Percentiles rank a stretch among this genome's conserved stretches.
Conservation (phyloP, 2,888 invertebrate genomes). For the Ariolimax columbianus region DNA sequence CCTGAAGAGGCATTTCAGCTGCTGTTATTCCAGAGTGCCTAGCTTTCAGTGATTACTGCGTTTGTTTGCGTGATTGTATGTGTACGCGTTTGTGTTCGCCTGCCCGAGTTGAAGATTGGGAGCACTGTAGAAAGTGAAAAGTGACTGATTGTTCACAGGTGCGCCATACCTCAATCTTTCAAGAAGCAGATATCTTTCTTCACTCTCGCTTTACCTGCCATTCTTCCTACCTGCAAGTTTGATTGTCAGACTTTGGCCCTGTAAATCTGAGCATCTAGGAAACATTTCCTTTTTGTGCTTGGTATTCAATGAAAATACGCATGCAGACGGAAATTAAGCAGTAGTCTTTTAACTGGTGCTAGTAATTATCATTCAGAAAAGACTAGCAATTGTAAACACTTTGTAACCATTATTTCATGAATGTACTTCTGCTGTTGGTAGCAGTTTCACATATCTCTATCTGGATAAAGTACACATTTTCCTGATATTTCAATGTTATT, state of each 20-base stretch:
- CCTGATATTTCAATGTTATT: too few relatives aligned
- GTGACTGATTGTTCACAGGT: constrained; percentile 8
- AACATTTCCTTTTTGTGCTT: too few relatives aligned
- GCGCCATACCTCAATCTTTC: neutral
- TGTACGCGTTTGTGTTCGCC: neutral
- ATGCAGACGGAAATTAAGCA: too few relatives aligned
- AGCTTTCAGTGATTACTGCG: neutral
- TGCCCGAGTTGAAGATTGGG: neutral
- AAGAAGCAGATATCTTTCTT: neutral
- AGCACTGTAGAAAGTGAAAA: neutral
- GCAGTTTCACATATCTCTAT: too few relatives aligned
- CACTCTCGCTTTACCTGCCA: neutral
- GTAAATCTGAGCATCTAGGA: too few relatives aligned
- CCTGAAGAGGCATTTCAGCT: neutral
- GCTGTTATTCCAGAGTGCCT: neutral
- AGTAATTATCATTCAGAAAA: too few relatives aligned
- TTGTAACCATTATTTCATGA: too few relatives aligned
- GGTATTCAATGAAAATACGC: too few relatives aligned
- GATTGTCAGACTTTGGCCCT: neutral
- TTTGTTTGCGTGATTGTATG: constrained; percentile 14
- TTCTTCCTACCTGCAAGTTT: neutral
- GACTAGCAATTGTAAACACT: too few relatives aligned
- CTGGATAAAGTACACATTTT: too few relatives aligned
- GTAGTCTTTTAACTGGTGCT: too few relatives aligned
- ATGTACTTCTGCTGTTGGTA: too few relatives aligned